A percentile compares a stretch with the other conserved stretches of the same genome.
Conservation (phyloP, 1,140 invertebrate species). For the Heliconius hermathena region DNA sequence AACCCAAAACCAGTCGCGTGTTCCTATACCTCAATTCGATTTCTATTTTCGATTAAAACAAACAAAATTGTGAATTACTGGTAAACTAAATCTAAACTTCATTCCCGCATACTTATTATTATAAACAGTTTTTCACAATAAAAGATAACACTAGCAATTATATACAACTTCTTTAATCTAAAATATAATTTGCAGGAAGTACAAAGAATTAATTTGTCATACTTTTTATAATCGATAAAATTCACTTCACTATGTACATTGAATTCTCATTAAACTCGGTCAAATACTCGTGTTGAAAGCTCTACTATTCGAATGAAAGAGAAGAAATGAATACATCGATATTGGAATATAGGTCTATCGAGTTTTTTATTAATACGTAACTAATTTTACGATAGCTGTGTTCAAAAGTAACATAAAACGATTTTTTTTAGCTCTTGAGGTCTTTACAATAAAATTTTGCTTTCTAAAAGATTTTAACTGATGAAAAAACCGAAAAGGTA, state of each 20-base stretch:
- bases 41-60: too few species aligned
- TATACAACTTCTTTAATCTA: too few species aligned
- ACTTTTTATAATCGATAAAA: neutral
- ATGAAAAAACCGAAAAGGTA: too few species aligned
- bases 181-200: too few species aligned
- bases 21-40: too few species aligned
- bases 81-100: too few species aligned
- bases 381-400: neutral
- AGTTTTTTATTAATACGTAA: constrained; percentile 1
- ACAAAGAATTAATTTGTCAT: neutral
- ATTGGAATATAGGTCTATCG: constrained; percentile 21
- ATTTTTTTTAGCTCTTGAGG: neutral
- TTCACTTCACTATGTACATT: neutral
- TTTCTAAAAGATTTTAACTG: neutral
- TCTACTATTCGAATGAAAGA: constrained; percentile 22
- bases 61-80: too few species aligned
- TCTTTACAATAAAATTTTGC: neutral
- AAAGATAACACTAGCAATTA: too few species aligned
- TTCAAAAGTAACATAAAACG: neutral
- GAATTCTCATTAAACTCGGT: constrained; percentile 31
- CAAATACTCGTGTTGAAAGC: constrained; percentile 29
- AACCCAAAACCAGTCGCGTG: rapidly evolving
- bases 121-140: too few species aligned
- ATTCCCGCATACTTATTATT: too few species aligned
- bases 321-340: constrained; percentile 28